Evolutionary conservation across 2,113 vertebrate species (phyloP).

Genomic region (Pyxicephalus adspersus): DNA sequence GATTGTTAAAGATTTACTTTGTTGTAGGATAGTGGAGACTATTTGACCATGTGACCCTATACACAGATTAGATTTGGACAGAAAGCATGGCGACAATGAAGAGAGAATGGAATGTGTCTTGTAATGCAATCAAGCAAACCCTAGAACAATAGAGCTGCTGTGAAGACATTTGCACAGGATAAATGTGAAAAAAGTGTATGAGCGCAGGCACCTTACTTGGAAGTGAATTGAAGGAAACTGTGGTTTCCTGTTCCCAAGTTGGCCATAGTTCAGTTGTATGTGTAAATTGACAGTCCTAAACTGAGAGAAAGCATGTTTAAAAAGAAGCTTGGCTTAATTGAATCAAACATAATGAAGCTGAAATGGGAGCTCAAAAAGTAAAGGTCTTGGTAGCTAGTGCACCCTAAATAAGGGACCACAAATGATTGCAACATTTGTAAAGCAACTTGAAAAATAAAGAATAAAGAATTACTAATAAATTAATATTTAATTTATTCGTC

Average conservation of each 20-base stretch:
- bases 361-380: background rate
- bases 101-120: conserved; percentile 41
- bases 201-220: conserved; percentile 29
- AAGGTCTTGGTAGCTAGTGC: background rate
- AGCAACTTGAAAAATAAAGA: too few species aligned
- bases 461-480: too few species aligned
- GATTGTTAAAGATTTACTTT: too few species aligned
- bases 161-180: conserved; percentile 35
- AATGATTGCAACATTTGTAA: too few species aligned
- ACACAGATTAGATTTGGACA: conserved; percentile 9
- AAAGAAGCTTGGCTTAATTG: background rate
- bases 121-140: conserved; percentile 31
- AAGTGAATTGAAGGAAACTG: conserved; percentile 50
- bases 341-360: conserved; percentile 23
- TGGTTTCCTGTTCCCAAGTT: conserved; percentile 22
- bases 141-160: conserved; percentile 25
- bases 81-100: conserved; percentile 34
- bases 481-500: too few species aligned
- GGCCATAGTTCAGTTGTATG: background rate
- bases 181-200: conserved; percentile 18
- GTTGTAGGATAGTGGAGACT: too few species aligned
- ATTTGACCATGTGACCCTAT: conserved; percentile 10
- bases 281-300: conserved; percentile 2
- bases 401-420: background rate
- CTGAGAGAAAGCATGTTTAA: conserved; percentile 18